Evolutionary conservation across 2,888 invertebrate species (phyloP).

Genomic region (Tipula confusa): DNA sequence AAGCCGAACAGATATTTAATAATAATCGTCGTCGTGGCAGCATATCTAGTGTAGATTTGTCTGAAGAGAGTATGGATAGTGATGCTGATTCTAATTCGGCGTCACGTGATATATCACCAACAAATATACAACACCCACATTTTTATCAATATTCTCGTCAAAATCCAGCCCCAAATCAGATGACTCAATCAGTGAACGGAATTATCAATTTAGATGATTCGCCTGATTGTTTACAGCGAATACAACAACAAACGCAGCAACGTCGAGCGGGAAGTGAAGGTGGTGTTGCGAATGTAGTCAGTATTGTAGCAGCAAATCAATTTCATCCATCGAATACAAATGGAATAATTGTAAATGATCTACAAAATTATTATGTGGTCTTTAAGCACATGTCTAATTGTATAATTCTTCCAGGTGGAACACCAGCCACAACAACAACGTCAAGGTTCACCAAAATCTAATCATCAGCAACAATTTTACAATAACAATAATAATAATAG

Average conservation of each 20-base stretch:
- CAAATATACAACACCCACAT: slow-evolving; percentile 29
- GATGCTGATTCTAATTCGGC: slow-evolving; percentile 44
- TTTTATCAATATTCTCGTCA: neutral
- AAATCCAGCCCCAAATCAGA: neutral
- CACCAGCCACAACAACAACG: slow-evolving; percentile 3
- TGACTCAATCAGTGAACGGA: neutral
- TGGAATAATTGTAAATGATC: slow-evolving; percentile 20
- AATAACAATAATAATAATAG: neutral
- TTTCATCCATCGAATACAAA: neutral
- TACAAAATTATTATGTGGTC: neutral
- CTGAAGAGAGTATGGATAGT: slow-evolving; percentile 50
- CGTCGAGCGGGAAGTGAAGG: neutral
- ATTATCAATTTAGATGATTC: neutral
- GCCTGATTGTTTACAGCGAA: neutral
- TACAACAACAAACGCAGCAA: neutral
- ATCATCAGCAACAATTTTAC: slow-evolving; percentile 28
- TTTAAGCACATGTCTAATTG: neutral
- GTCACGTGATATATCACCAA: slow-evolving; percentile 42
- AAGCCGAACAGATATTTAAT: slow-evolving; percentile 37
- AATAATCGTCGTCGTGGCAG: slow-evolving; percentile 46
- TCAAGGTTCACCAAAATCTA: slow-evolving; percentile 27
- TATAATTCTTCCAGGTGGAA: slow-evolving; percentile 25
- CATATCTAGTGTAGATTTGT: slow-evolving; percentile 48
- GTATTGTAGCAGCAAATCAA: neutral
- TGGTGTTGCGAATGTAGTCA: neutral